Conservation (phyloP, 2,797 vertebrate genomes). For the Myiothlypis coronata region DNA sequence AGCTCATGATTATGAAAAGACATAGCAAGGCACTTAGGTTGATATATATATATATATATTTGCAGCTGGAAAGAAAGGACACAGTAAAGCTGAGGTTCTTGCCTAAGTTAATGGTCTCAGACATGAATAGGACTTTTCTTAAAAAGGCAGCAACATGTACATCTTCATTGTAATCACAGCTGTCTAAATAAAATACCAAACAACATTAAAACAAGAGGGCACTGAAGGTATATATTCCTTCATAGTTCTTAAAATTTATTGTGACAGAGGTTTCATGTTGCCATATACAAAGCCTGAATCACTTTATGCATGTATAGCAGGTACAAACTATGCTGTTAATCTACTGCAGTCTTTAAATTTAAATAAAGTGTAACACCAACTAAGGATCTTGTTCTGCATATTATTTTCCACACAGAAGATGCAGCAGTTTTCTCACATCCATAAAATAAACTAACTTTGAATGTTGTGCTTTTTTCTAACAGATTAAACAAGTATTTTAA, state of each 20-base stretch:
- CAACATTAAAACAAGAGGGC: background rate
- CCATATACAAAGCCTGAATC: background rate
- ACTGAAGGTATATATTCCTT: background rate
- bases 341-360: background rate
- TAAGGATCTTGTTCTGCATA: background rate
- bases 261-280: background rate
- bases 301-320: background rate
- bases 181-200: background rate
- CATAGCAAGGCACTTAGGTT: background rate
- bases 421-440: background rate
- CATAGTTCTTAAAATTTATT: background rate
- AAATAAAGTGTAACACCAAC: background rate
- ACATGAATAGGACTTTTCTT: background rate
- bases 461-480: background rate
- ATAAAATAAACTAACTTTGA: background rate
- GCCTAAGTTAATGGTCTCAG: background rate
- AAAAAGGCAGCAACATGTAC: background rate
- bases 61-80: background rate
- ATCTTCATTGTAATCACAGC: background rate
- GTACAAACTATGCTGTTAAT: background rate
- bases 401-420: background rate
- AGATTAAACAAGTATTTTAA: background rate
- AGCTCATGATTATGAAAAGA: background rate
- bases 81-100: background rate
- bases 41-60: background rate